Percentiles rank a stretch among this genome's conserved stretches.
These are phyloP conservation scores for Xenops minutus DNA, from an alignment of 2,797 vertebrate species.

Conservation along the genomic window DNA sequence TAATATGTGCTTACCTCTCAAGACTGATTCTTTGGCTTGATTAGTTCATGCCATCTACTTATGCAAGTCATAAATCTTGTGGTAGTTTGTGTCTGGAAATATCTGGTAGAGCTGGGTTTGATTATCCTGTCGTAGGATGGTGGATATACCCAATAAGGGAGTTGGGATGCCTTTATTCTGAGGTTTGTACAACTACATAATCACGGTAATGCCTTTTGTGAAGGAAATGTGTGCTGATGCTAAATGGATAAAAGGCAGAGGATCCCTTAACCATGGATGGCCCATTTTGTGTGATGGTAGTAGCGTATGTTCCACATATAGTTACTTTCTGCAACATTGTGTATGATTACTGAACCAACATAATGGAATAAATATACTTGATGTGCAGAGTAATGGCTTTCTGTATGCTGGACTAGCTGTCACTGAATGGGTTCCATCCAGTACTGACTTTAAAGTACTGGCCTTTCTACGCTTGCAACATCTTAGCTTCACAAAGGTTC, in stretches of 20 bases:
- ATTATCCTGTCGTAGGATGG: fast-evolving
- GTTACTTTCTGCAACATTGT: neutral
- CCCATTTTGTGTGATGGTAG: neutral
- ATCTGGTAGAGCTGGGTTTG: neutral
- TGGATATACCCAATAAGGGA: neutral
- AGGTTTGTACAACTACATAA: neutral
- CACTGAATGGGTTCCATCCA: neutral
- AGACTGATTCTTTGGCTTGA: neutral
- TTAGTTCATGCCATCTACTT: neutral
- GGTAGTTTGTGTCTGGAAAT: neutral
- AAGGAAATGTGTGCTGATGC: neutral
- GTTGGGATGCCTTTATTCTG: neutral
- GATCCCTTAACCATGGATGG: neutral
- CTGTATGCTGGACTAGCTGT: neutral
- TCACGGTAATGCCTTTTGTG: neutral
- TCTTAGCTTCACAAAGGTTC: neutral
- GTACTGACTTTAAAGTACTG: neutral
- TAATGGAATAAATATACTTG: neutral
- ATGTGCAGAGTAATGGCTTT: neutral
- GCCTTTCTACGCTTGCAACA: neutral
- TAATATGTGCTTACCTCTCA: neutral
- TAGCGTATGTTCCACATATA: neutral
- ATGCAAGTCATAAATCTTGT: neutral
- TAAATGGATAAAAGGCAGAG: neutral
- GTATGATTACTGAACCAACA: neutral